These are phyloP conservation scores for Entomobrya proxima DNA, from an alignment of 2,888 invertebrate genomes.

Conservation along the genomic window DNA sequence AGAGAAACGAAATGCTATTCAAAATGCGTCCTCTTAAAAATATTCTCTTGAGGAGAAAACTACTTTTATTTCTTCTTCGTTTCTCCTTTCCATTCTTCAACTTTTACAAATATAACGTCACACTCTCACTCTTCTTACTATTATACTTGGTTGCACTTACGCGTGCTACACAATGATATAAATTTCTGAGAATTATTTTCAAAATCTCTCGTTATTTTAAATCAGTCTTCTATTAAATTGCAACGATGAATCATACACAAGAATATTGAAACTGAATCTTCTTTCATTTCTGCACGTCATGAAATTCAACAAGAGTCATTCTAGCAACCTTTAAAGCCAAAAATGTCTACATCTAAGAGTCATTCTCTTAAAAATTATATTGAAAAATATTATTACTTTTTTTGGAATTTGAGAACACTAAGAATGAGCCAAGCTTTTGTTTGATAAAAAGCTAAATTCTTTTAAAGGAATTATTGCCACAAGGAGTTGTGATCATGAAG, in stretches of 20 bases:
- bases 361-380: background rate
- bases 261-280: background rate
- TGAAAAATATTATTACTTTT: background rate
- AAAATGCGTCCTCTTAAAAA: slow-evolving; percentile 10
- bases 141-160: background rate
- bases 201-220: background rate
- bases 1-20: background rate
- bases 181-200: background rate
- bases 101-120: background rate
- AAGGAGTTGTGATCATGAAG: background rate
- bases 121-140: background rate
- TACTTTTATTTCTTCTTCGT: background rate
- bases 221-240: too few species aligned
- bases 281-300: background rate
- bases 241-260: too few species aligned
- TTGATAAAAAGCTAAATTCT: background rate
- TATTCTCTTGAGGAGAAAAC: slow-evolving; percentile 31
- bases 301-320: too few species aligned
- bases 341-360: background rate
- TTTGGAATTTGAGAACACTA: background rate
- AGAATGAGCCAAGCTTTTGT: background rate
- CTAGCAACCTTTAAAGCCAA: too few species aligned
- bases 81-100: background rate
- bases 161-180: background rate
- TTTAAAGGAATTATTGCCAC: slow-evolving; percentile 31